Percentiles rank a stretch among this genome's conserved stretches.
Evolutionary conservation across 2,888 invertebrate species (phyloP).

Genomic region (Melinaea marsaeus): DNA sequence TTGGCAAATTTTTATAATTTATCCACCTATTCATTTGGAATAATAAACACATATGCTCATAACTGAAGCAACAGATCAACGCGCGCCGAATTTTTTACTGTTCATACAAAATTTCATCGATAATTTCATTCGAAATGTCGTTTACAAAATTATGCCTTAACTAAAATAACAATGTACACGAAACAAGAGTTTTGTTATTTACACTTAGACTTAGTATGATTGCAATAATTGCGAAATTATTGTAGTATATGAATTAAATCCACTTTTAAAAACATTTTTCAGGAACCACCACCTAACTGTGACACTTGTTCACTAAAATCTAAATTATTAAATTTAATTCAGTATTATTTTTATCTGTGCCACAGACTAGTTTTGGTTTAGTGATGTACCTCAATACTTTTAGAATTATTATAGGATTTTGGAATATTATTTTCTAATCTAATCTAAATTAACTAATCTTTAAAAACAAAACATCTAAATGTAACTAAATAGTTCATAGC

Average conservation of each 20-base stretch:
- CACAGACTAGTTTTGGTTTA: not conserved
- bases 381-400: not conserved
- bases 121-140: conserved; percentile 23
- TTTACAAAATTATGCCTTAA: conserved; percentile 15
- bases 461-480: too few relatives aligned
- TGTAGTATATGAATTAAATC: not conserved
- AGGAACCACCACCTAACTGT: conserved; percentile 28
- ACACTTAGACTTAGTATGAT: not conserved
- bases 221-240: not conserved
- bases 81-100: conserved; percentile 21
- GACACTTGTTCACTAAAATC: conserved; percentile 16
- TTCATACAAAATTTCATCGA: conserved; percentile 28
- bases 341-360: not conserved
- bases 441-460: too few relatives aligned
- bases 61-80: conserved; percentile 24
- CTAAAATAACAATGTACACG: conserved; percentile 8
- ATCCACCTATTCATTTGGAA: conserved; percentile 60
- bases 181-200: conserved; percentile 1
- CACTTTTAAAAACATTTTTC: conserved; percentile 23
- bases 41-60: conserved; percentile 31
- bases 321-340: conserved; percentile 6
- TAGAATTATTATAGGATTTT: not conserved
- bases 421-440: too few relatives aligned
- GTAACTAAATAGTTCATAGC: too few relatives aligned
- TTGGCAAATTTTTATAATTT: conserved; percentile 61